Evolutionary conservation across 2,888 invertebrate species (phyloP), one percentile per base, ranked within the genome.

Genomic region (Drosophila prolongata): DNA sequence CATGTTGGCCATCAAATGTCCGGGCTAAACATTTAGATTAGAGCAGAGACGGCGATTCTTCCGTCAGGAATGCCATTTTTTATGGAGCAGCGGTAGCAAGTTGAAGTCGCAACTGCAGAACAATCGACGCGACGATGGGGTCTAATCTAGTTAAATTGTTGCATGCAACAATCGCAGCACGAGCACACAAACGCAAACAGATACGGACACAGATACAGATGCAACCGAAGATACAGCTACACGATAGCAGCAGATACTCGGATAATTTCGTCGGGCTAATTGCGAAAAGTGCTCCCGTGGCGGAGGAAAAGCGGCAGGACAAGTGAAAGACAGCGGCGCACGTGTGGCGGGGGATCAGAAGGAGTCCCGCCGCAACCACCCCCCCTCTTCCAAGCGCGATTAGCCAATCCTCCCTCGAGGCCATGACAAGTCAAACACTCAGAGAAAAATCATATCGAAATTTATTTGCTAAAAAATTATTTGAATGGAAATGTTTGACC

Each of bases 201-300:
- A 70, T 16, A 49, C 49, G 49, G 43, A 37, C 13, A 57, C 43
- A 57, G 42, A 53, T 53, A 46, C 68, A 56, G 55, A 56, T 43
- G 16, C 57, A 74, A 43, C 44, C 14, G 49, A 44, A 66, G 52
- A 57, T 57, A 49, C 61, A 60, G 62, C 40, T 50, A 75, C 58
- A 73, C 47, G 53, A 71, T 58, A 43, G 19, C 52, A 53, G 40
- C 30, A 47, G 60, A 43, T 42, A 64, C 43, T 57, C 65, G 78
- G 80, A 79, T 87, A 90, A 89, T 90, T 90, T 87, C 77, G 76
- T 75, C 75, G 72, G 86, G 71, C 83, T 90, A 90, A 90, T 91
- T 90, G 91, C 83, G 85, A 83, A 89, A 90, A 90, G 89, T 90
- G 90, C 90, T 89, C 82, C 90, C 79, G 89, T 80, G 82, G 80